Conservation (phyloP, 2,888 invertebrate genomes). For the Patella caerulea region DNA sequence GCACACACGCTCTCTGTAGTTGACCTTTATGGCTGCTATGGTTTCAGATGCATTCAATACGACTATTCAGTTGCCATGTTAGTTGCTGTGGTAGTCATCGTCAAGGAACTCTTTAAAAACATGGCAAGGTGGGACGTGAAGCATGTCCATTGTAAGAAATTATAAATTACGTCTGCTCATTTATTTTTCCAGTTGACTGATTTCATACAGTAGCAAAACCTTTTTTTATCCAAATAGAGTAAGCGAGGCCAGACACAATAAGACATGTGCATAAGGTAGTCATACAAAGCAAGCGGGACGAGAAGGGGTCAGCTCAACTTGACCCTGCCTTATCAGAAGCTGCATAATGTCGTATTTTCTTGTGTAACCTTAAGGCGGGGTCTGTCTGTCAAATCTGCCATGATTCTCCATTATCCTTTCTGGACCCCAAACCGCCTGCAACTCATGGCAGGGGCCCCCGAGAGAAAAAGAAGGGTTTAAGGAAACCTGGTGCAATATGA, state of each 20-base stretch:
- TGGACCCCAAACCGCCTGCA: too few relatives aligned
- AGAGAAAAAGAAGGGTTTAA: not conserved
- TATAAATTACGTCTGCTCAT: too few relatives aligned
- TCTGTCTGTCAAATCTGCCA: conserved; percentile 1
- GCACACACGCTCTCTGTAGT: not conserved
- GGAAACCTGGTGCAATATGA: not conserved
- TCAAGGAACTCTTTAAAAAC: too few relatives aligned
- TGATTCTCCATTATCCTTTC: not conserved
- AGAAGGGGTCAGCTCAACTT: not conserved
- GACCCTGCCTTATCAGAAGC: conserved; percentile 2
- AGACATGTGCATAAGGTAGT: not conserved
- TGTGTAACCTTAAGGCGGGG: conserved; percentile 5
- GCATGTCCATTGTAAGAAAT: not conserved
- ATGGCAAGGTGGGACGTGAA: not conserved
- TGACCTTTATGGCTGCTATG: conserved; percentile 13
- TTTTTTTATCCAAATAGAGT: not conserved
- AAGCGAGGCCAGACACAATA: not conserved
- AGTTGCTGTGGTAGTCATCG: too few relatives aligned
- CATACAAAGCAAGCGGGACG: not conserved
- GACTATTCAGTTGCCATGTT: too few relatives aligned
- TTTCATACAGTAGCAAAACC: too few relatives aligned
- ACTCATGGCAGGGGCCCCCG: too few relatives aligned
- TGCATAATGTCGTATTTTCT: conserved; percentile 5
- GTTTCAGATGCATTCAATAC: conserved; percentile 10
- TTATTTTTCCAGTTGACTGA: too few relatives aligned